Evolutionary conservation across 2,797 vertebrate species (phyloP), one percentile per base, ranked within the genome.

Genomic region (Sarcophilus harrisii): DNA sequence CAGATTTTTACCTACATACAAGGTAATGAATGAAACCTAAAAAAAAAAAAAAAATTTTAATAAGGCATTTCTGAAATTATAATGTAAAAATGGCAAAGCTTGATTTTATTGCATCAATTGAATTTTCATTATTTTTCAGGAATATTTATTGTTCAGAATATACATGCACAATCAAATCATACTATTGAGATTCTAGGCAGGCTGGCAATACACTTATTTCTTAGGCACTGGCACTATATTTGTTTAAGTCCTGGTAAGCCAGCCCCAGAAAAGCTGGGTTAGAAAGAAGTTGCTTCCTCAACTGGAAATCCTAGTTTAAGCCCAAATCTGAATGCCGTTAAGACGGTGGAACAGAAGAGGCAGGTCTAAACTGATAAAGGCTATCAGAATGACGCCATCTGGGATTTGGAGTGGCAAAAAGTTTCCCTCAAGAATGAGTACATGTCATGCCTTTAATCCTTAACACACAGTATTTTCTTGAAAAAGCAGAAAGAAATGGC

Each of bases 21-120:
- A 73, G 66, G n/a, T 52, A 52, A 52, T 52, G 52, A 93, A 55
- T 9, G 59, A 94, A 90, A 94, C 55, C 94, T 91, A 94, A 4
- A 12, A 93, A 66, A 96, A 96, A 94, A 94, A 96, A 96, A 96
- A 87, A 92, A 96, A 96, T 49, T 49, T 49, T 49, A 57, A 96
- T 93, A 94, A 92, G 93, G 91, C 16, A 94, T 6, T 91, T 94
- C 73, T 93, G 94, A 93, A 95, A 90, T 93, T 58, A 96, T 0
- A 93, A 49, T 92, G 54, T 92, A 93, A 57, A 92, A 54, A n/a
- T n/a, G 95, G 52, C 49, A 95, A 97, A 96, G 93, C 90, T 62
- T 95, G 3, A 93, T 21, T 94, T 93, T 29, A 81, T 60, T 94
- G 94, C 3, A 91, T 90, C 95, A 66, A 90, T 1, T 81, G 21